A percentile compares a stretch with the other conserved stretches of the same genome.
These are phyloP conservation scores for Halcyon malimbica DNA, from an alignment of 2,113 vertebrate species.

Conservation along the genomic window DNA sequence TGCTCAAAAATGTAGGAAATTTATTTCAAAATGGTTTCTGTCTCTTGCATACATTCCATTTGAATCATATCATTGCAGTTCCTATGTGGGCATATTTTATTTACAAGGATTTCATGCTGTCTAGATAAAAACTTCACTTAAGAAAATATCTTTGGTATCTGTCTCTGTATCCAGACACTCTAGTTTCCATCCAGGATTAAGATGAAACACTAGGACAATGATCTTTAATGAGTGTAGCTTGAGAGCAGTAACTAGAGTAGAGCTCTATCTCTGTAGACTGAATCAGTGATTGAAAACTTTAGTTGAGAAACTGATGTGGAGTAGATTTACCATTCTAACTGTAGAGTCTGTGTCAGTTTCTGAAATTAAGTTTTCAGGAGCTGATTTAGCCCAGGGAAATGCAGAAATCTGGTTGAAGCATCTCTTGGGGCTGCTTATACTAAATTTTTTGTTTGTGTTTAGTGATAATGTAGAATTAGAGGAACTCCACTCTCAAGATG, in stretches of 20 bases:
- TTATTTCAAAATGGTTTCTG: background rate
- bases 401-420: conserved; percentile 33
- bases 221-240: conserved; percentile 17
- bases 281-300: conserved; percentile 34
- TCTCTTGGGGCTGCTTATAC: conserved; percentile 51
- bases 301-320: conserved; percentile 16
- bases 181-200: background rate
- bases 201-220: background rate
- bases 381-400: conserved; percentile 60
- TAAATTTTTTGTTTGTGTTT: conserved; percentile 64
- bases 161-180: background rate
- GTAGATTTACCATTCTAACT: conserved; percentile 44
- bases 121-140: background rate
- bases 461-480: conserved; percentile 60
- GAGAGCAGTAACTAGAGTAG: background rate
- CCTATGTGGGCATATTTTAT: background rate
- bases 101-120: background rate
- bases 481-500: conserved; percentile 56
- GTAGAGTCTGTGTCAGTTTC: conserved; percentile 21
- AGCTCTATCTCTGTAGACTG: background rate
- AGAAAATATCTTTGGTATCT: background rate
- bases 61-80: background rate
- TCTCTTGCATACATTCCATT: background rate
- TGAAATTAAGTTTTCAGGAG: conserved; percentile 63
- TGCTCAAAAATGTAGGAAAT: background rate